Evolutionary conservation across 2,888 invertebrate species (phyloP).

Genomic region (Polia nebulosa): DNA sequence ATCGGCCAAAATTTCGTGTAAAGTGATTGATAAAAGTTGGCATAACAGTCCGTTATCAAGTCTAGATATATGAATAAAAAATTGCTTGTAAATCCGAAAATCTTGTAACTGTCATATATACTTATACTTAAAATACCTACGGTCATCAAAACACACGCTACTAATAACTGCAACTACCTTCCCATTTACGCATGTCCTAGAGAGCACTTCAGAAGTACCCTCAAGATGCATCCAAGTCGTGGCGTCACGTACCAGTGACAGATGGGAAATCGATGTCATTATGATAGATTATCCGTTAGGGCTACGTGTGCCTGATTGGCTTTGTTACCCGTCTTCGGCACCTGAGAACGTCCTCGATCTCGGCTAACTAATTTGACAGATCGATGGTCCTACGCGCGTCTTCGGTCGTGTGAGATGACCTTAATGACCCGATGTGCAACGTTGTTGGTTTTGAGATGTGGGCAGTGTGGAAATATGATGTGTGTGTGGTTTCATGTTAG

Average conservation of each 20-base stretch:
- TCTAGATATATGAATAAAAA: too few relatives aligned
- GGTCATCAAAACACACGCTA: neutral
- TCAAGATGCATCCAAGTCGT: conserved; percentile 77
- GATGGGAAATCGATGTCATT: conserved; percentile 89
- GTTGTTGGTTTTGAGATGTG: conserved; percentile 23
- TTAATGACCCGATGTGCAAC: conserved; percentile 75
- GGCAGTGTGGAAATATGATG: neutral
- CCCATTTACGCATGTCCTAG: conserved; percentile 55
- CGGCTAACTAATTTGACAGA: conserved; percentile 88
- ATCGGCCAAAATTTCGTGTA: too few relatives aligned
- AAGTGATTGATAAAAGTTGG: conserved; percentile 11
- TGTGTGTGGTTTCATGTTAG: neutral
- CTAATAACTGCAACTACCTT: conserved; percentile 19
- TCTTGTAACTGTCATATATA: neutral
- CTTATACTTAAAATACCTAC: neutral
- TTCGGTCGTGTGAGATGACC: conserved; percentile 78
- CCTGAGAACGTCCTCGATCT: conserved; percentile 82
- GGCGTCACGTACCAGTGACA: conserved; percentile 79
- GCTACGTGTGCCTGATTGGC: conserved; percentile 87
- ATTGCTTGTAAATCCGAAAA: neutral
- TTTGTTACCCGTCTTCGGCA: conserved; percentile 88
- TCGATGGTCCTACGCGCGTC: conserved; percentile 81
- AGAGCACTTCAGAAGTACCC: conserved; percentile 67
- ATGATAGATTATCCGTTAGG: conserved; percentile 89
- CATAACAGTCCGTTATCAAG: neutral